A percentile compares a stretch with the other conserved stretches of the same genome.
phyloP scores from a whole-genome alignment of 1,140 invertebrate species.

The Melanaphis sacchari region DNA sequence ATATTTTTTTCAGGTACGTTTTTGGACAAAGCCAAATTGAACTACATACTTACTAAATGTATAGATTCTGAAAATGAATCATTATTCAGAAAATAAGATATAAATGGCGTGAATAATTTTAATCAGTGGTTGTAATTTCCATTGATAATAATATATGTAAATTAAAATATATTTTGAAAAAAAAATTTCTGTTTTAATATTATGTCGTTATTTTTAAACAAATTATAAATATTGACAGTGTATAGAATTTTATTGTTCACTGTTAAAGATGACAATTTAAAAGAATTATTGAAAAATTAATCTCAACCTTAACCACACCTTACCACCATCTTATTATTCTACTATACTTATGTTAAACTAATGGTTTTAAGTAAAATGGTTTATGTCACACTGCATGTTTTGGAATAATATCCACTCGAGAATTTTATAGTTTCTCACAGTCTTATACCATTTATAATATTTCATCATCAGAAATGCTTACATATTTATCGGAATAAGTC shows the following conservation, averaged over 20 bases:
- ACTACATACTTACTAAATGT: constrained; percentile 19
- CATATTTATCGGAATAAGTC: background rate
- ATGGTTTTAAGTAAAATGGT: too few species aligned
- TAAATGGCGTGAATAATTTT: background rate
- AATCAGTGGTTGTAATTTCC: background rate
- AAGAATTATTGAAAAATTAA: too few species aligned
- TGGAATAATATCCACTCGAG: background rate
- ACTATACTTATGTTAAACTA: background rate
- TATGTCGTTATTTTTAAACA: background rate
- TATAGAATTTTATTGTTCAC: background rate
- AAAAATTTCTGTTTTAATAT: background rate
- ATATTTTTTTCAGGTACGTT: constrained; percentile 34
- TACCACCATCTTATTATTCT: background rate
- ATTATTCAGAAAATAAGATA: background rate
- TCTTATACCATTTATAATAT: too few species aligned
- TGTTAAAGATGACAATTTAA: background rate
- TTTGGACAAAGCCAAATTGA: constrained; percentile 30
- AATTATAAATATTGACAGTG: background rate
- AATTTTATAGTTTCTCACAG: background rate
- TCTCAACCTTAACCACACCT: background rate
- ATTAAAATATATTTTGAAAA: background rate
- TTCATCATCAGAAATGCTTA: too few species aligned
- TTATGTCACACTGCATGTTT: background rate
- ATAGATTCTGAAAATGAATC: background rate
- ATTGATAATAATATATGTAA: background rate